Conservation (phyloP, 2,113 vertebrate species). For the Noctilio leporinus region DNA sequence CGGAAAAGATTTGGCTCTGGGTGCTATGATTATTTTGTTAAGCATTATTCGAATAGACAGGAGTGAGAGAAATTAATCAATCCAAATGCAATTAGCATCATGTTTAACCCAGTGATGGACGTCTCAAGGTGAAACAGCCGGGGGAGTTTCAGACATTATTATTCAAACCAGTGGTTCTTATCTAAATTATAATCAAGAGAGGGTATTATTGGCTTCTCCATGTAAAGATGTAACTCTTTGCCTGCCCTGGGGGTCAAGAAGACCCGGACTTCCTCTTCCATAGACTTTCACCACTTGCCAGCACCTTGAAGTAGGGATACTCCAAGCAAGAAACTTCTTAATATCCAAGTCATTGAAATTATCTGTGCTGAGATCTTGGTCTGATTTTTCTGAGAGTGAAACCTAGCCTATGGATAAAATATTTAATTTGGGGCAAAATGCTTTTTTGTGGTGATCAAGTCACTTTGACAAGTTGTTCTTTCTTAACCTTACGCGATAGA, state of each 20-base stretch:
- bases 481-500: slow-evolving; percentile 28
- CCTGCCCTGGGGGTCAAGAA: slow-evolving; percentile 74
- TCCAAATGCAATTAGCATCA: slow-evolving; percentile 98
- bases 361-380: not conserved
- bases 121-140: slow-evolving; percentile 94
- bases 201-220: slow-evolving; percentile 88
- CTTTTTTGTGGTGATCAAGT: slow-evolving; percentile 27
- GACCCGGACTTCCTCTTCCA: slow-evolving; percentile 57
- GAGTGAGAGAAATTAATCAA: slow-evolving; percentile 95
- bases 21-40: slow-evolving; percentile 94
- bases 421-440: slow-evolving; percentile 26
- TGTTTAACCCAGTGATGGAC: slow-evolving; percentile 98
- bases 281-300: not conserved
- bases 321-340: slow-evolving; percentile 32
- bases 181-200: slow-evolving; percentile 92
- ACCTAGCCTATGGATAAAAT: not conserved
- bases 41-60: slow-evolving; percentile 96
- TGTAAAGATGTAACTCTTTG: slow-evolving; percentile 81
- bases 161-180: slow-evolving; percentile 89
- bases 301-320: slow-evolving; percentile 13
- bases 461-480: slow-evolving; percentile 11
- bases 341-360: slow-evolving; percentile 14
- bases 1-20: slow-evolving; percentile 81
- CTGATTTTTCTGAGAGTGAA: slow-evolving; percentile 8
- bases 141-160: slow-evolving; percentile 89